Base-by-base conservation (phyloP, 2,797 vertebrate species). In the Balearica regulorum region DNA sequence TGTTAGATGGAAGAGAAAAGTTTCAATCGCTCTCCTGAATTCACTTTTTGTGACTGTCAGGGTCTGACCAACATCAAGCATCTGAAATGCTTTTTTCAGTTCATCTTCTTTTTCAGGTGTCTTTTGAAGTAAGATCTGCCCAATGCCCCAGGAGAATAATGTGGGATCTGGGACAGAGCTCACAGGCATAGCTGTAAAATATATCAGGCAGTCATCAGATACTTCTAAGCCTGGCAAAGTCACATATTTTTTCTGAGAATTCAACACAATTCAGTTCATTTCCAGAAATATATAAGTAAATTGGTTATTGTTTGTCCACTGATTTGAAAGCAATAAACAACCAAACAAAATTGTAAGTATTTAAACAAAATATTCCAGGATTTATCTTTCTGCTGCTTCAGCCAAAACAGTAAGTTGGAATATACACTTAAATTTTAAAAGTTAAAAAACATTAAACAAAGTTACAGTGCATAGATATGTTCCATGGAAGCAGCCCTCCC, bases 41-140 rank as follows among this genome's bases (percentile, higher is more conserved):
- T 98, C 97, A 16, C 76, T 95, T 91, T 89, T 98, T 22, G 98
- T 98, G 96, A 98, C 96, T 3, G 89, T 96, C 88, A 94, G 90
- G 11, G 51, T 96, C 75, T 95, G 94, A 66, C 81, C 90, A 9
- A 88, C 54, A 87, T 98, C 98, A 18, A 97, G 89, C 12, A 95
- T 85, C 48, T 93, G 82, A 82, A 99, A 98, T 48, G 97, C 95
- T 72, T 97, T 97, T 64, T 83, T 97, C 65, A 98, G 41, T 65
- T 97, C 97, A 28, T 97, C 96, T 88, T 94, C 96, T 93, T 89
- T 98, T 61, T 97, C 91, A 13, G 51, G 64, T 37, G 94, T 87
- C 91, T 97, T 98, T 72, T 97, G 92, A 94, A 94, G 79, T 65
- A 98, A 96, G 89, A 98, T 97, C 75, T 94, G 68, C 26, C 98